phyloP scores from a whole-genome alignment of 2,888 invertebrate species.

The Phortica okadai region DNA sequence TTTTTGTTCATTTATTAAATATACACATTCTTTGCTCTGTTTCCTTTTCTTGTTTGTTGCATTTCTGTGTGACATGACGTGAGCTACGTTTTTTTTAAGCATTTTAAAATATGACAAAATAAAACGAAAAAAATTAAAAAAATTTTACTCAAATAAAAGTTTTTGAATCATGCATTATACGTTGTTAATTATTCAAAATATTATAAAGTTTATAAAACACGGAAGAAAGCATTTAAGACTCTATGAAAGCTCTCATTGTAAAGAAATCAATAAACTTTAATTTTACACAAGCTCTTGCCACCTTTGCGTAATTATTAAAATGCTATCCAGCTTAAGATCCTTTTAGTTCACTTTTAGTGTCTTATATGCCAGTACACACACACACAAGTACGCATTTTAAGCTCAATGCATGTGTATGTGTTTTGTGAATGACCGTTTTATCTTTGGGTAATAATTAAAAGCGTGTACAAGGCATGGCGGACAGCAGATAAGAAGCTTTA shows the following conservation, averaged over 20 bases:
- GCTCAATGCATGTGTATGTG: neutral
- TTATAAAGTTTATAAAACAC: too few species aligned
- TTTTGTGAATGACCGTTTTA: neutral
- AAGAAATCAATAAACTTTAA: too few species aligned
- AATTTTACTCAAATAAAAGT: too few species aligned
- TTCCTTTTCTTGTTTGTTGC: neutral
- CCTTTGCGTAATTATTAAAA: neutral
- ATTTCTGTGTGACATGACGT: neutral
- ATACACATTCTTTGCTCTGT: neutral
- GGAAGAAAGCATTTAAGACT: too few species aligned
- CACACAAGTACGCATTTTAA: too few species aligned
- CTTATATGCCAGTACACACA: too few species aligned
- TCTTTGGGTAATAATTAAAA: conserved; percentile 22
- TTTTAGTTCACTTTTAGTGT: neutral
- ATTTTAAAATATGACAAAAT: too few species aligned
- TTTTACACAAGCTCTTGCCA: neutral
- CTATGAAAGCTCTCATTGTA: too few species aligned
- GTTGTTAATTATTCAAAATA: too few species aligned
- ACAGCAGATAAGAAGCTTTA: conserved; percentile 22
- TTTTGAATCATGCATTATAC: too few species aligned
- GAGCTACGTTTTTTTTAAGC: neutral
- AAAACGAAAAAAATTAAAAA: too few species aligned
- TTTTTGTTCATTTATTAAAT: neutral
- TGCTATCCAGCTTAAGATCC: neutral
- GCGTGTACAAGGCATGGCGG: conserved; percentile 18